Base-by-base conservation (phyloP, 2,113 vertebrate species). In the Podarcis raffonei region DNA sequence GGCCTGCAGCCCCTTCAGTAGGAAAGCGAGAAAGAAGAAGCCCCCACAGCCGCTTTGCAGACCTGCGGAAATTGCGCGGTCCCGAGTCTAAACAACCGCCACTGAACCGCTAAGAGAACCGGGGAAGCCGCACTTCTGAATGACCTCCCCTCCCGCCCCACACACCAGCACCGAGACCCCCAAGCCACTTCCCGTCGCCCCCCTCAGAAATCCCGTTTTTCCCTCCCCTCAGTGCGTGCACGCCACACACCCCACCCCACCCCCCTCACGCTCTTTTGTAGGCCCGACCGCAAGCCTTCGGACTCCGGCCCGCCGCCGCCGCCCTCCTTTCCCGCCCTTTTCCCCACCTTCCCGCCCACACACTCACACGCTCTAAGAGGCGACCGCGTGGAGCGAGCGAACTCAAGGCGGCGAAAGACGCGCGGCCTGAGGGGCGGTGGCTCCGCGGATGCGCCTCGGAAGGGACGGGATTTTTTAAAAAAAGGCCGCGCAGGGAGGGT, bases 1-100 rank as follows among this genome's bases (percentile, higher is more conserved):
- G 27, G 74, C 13, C 32, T 72, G 42, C 6, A 53, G 57, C 65
- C 0, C 20, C 71, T n/a, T 0, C 0, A 3, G 0, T 0, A 11
- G 0, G 82, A 83, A 72, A 65, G 22, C 18, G 37, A 37, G 27
- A 42, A 69, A 9, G 0, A 0, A 1, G 0, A 1, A 1, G 0
- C 0, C 1, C 2, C 35, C 0, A 0, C 23, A 1, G 42, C 7
- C 48, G 27, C 27, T 32, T 78, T 13, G 12, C 39, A 78, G 3
- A 3, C 76, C 27, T 22, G 25, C 35, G 1, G 27, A 81, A 35
- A 13, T 30, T 1, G 22, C 3, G 2, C 57, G 20, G 6, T 4
- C 30, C n/a, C 16, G 35, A 18, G n/a, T 20, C 32, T 6, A 6
- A n/a, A 16, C 32, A 35, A 18, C 32, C 5, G 18, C n/a, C 6